Evolutionary conservation across 2,113 vertebrate species (phyloP).

Genomic region (Himantopus leucocephalus): DNA sequence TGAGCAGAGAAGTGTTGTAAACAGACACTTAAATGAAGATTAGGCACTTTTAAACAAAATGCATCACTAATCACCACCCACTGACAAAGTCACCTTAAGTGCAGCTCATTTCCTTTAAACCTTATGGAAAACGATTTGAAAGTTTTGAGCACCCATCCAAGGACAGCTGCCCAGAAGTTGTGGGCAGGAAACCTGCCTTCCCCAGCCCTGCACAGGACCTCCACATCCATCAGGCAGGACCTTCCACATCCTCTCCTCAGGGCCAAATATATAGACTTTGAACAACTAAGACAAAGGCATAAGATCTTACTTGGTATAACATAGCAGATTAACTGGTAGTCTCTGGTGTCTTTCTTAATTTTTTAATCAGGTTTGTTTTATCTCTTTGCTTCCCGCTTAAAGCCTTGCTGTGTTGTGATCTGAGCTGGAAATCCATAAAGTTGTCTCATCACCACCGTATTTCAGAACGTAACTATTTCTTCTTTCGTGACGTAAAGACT

Average conservation of each 20-base stretch:
- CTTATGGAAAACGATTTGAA: background rate
- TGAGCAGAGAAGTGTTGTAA: background rate
- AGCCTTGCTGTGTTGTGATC: background rate
- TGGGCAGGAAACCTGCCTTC: background rate
- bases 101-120: background rate
- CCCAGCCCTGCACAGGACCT: background rate
- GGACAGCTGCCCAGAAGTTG: background rate
- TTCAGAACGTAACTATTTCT: background rate
- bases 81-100: background rate
- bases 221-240: background rate
- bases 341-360: background rate
- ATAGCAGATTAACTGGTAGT: background rate
- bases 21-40: background rate
- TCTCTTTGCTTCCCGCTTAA: background rate
- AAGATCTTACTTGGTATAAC: background rate
- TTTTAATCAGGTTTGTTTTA: background rate
- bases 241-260: background rate
- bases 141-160: background rate
- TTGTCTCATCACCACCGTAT: background rate
- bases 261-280: background rate
- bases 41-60: background rate
- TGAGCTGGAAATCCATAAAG: background rate
- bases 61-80: accelerated
- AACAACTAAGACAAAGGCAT: background rate
- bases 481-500: background rate